phyloP scores from a whole-genome alignment of 92 coral and sea anemone genomes.

The Umimayanthus chanpuru region DNA sequence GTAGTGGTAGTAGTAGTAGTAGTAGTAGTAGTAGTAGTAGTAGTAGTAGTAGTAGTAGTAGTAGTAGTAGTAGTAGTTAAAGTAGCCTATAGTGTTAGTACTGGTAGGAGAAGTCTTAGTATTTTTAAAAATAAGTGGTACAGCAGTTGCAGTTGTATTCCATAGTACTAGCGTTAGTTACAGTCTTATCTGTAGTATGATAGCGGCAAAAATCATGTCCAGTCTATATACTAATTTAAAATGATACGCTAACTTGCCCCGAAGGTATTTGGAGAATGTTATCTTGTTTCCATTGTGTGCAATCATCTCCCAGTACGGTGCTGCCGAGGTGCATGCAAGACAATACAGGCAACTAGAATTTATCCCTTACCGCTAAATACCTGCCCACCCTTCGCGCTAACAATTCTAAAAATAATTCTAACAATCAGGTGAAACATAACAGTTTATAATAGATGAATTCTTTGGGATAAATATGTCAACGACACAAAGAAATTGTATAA shows the following conservation, averaged over 20 bases:
- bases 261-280: constrained; percentile 13
- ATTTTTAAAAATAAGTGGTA: no score
- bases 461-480: constrained; percentile 41
- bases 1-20: constrained; percentile 5
- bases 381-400: constrained; percentile 23
- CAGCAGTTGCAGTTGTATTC: neutral
- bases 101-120: neutral
- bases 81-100: neutral
- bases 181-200: neutral
- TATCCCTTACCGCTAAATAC: neutral
- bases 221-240: neutral
- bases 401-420: neutral
- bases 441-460: constrained; percentile 34
- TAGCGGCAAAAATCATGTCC: no score
- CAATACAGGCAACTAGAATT: neutral
- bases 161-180: neutral
- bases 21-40: neutral
- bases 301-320: neutral
- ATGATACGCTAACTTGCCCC: neutral
- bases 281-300: neutral
- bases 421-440: constrained; percentile 20
- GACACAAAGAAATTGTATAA: neutral
- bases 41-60: constrained; percentile 10
- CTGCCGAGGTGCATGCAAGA: neutral
- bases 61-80: neutral